Percentiles rank a stretch among this genome's conserved stretches.
These are phyloP conservation scores for Caenorhabditis japonica DNA, from an alignment of 2,888 invertebrate genomes.

Conservation along the genomic window DNA sequence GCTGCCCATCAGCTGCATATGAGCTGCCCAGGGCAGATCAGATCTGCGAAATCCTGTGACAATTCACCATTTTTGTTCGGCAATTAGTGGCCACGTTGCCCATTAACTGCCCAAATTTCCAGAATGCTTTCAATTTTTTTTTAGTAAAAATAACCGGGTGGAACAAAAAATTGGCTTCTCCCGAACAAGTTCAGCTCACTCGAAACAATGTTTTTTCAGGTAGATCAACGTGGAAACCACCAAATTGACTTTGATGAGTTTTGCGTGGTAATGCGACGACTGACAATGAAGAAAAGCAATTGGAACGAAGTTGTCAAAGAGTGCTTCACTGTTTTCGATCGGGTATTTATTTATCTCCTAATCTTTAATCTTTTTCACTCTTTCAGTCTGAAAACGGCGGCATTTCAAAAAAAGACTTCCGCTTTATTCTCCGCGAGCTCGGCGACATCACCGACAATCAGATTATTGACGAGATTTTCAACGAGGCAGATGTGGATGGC, in stretches of 20 bases:
- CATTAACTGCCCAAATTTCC: too few species aligned
- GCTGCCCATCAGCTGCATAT: too few species aligned
- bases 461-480: slow-evolving; percentile 75
- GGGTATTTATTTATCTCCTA: slow-evolving; percentile 55
- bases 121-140: too few species aligned
- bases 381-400: slow-evolving; percentile 72
- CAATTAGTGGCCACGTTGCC: too few species aligned
- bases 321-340: slow-evolving; percentile 75
- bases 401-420: slow-evolving; percentile 74
- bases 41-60: too few species aligned
- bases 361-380: too few species aligned
- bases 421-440: slow-evolving; percentile 73
- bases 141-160: neutral
- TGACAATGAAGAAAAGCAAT: slow-evolving; percentile 73
- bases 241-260: slow-evolving; percentile 76
- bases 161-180: too few species aligned
- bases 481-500: slow-evolving; percentile 73
- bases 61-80: too few species aligned
- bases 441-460: slow-evolving; percentile 73
- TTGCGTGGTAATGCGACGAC: slow-evolving; percentile 67
- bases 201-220: slow-evolving; percentile 36
- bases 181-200: neutral
- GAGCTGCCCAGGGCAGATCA: too few species aligned
- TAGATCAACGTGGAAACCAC: slow-evolving; percentile 76
- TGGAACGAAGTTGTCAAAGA: slow-evolving; percentile 76